Conservation (phyloP, 2,797 vertebrate species). For the Rhodeus uyekii region DNA sequence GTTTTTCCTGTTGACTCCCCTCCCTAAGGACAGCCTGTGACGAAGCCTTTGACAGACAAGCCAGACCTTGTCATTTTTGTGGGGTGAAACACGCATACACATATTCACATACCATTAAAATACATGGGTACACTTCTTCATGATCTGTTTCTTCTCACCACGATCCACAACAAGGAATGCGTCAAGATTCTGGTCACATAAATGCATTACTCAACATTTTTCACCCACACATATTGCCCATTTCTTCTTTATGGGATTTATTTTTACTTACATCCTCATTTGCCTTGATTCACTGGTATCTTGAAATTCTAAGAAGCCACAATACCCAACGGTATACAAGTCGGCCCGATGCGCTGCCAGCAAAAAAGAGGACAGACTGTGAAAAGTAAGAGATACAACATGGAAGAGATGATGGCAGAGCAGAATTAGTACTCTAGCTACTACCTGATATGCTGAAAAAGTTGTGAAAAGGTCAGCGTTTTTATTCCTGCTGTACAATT, state of each 20-base stretch:
- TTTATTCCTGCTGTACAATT: slow-evolving; percentile 60
- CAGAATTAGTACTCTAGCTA: slow-evolving; percentile 58
- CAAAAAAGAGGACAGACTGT: slow-evolving; percentile 34
- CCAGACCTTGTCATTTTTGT: slow-evolving; percentile 53
- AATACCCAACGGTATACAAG: slow-evolving; percentile 4
- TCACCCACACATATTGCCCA: slow-evolving; percentile 37
- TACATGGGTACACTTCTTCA: neutral
- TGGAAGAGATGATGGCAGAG: slow-evolving; percentile 50
- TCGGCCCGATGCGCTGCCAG: slow-evolving; percentile 17
- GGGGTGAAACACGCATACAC: slow-evolving; percentile 31
- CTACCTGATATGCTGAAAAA: slow-evolving; percentile 49
- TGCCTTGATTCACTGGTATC: slow-evolving; percentile 22
- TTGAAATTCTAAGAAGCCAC: slow-evolving; percentile 26
- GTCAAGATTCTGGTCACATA: slow-evolving; percentile 19
- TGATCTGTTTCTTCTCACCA: slow-evolving; percentile 7
- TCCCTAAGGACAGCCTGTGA: slow-evolving; percentile 72
- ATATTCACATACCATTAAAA: neutral
- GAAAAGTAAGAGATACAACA: slow-evolving; percentile 32
- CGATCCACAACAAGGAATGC: slow-evolving; percentile 26
- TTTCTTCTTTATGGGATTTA: slow-evolving; percentile 41
- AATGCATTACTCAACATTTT: slow-evolving; percentile 36
- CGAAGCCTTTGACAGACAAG: slow-evolving; percentile 76
- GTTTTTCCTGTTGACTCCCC: slow-evolving; percentile 71
- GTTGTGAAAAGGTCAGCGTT: slow-evolving; percentile 70
- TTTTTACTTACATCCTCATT: slow-evolving; percentile 41